Base-by-base conservation (phyloP, 2,113 vertebrate species). In the Rhynchomys soricoides region DNA sequence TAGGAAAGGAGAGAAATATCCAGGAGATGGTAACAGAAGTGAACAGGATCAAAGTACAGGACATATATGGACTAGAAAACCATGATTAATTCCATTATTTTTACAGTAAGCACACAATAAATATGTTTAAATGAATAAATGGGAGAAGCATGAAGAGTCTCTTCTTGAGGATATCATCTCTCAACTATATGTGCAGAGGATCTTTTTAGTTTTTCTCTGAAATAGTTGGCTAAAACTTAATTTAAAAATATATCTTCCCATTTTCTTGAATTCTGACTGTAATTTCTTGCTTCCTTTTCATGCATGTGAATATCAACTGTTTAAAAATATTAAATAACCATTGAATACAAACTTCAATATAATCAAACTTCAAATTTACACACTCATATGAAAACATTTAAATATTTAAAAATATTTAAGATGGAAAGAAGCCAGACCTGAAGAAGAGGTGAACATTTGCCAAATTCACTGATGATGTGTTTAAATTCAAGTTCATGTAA, bases 101-200 rank as follows among this genome's bases (percentile, higher is more conserved):
- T 78, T 78, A 34, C 26, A 31, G 26, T 31, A 31, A 77, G 31
- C 26, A 48, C 9, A 48, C 48, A 31, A 17, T 50, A 50, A 50
- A 75, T 34, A 78, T 9, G 6, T 17, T 77, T 78, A 78, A 77
- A 77, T 52, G 19, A 55, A 71, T 90, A 95, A 95, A 88, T 88
- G 96, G 31, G 29, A 40, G 4, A 95, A 77, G 48, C 52, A 26
- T 89, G 19, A 91, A 93, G 59, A 89, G 91, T 78, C 4, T 89
- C 12, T 19, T 3, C 8, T 85, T 10, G 17, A 81, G 22, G 21
- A 40, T 45, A 45, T 70, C 43, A 29, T 75, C 71, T 94, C 79
- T 82, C 68, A 96, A 52, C 90, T 77, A 70, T 22, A 17, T n/a
- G 10, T 7, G 2, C 11, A 87, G 34, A 86, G 16, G 12, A 74